Evolutionary conservation across 2,888 invertebrate genomes (phyloP).

Genomic region (Teinopalpus imperialis): DNA sequence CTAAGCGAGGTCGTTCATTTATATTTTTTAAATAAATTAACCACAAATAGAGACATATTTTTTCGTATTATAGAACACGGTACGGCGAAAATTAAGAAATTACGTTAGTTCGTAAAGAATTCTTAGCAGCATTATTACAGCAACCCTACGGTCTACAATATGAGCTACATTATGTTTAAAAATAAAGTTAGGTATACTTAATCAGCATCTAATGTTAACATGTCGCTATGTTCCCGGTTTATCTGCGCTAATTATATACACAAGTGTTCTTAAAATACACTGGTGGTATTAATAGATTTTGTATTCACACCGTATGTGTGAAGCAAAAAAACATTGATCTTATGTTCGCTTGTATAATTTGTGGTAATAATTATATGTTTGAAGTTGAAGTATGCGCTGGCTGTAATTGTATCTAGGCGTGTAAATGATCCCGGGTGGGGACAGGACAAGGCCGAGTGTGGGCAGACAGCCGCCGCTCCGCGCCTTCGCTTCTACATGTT

Average conservation of each 20-base stretch:
- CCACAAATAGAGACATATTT: conserved; percentile 23
- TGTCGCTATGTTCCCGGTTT: conserved; percentile 12
- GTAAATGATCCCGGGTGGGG: conserved; percentile 66
- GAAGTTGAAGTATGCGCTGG: conserved; percentile 16
- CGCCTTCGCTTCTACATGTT: conserved; percentile 28
- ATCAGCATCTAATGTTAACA: conserved; percentile 7
- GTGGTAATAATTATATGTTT: conserved; percentile 7
- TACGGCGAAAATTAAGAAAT: not conserved
- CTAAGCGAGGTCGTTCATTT: conserved; percentile 24
- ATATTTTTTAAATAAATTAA: conserved; percentile 19
- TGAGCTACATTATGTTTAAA: not conserved
- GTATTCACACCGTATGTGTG: conserved; percentile 11
- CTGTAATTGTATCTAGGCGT: conserved; percentile 62
- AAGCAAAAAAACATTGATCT: conserved; percentile 2
- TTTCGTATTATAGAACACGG: conserved; percentile 4
- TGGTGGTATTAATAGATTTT: conserved; percentile 14
- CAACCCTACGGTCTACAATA: no score
- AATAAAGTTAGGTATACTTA: conserved; percentile 1
- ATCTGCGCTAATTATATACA: conserved; percentile 17
- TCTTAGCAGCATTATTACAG: no score
- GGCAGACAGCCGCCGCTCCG: conserved; percentile 42
- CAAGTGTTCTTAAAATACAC: conserved; percentile 20
- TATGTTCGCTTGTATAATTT: conserved; percentile 2
- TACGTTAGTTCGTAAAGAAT: no score
- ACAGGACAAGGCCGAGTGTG: conserved; percentile 65